Conservation (phyloP, 2,888 invertebrate genomes). For the Macaria liturata region DNA sequence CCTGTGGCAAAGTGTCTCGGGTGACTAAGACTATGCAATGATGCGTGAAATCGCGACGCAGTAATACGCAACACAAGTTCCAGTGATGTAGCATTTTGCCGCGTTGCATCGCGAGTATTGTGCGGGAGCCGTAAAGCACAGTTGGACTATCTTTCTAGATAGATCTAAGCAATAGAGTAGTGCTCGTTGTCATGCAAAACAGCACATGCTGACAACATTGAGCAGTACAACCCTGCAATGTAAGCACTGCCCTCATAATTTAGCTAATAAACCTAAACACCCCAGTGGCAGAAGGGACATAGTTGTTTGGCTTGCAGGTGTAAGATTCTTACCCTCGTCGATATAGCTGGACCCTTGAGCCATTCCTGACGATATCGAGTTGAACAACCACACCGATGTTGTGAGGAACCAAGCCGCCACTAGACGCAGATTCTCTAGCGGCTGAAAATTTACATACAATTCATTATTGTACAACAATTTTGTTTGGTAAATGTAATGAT, state of each 20-base stretch:
- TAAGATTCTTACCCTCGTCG: slow-evolving; percentile 62
- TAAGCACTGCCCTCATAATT: slow-evolving; percentile 7
- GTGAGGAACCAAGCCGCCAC: slow-evolving; percentile 83
- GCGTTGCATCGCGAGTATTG: too few species aligned
- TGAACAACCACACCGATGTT: slow-evolving; percentile 83
- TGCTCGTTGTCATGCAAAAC: slow-evolving; percentile 70
- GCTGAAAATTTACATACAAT: slow-evolving; percentile 63
- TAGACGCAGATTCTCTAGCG: slow-evolving; percentile 81
- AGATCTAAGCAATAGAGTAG: slow-evolving; percentile 35
- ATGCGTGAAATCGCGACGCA: too few species aligned
- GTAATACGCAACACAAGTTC: too few species aligned
- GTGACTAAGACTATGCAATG: too few species aligned
- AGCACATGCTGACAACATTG: slow-evolving; percentile 73
- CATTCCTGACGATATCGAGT: slow-evolving; percentile 76
- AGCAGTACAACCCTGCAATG: slow-evolving; percentile 43
- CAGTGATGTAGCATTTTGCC: too few species aligned
- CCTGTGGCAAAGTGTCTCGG: too few species aligned
- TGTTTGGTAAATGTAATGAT: neutral
- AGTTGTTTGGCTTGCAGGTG: neutral
- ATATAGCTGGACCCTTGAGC: slow-evolving; percentile 77
- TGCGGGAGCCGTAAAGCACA: slow-evolving; percentile 19
- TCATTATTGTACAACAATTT: neutral
- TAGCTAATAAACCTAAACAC: neutral
- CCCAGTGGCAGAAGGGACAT: neutral
- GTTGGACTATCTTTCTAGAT: slow-evolving; percentile 31